Conservation (phyloP, 2,888 invertebrate species). For the Coronaproctus castanopsis region DNA sequence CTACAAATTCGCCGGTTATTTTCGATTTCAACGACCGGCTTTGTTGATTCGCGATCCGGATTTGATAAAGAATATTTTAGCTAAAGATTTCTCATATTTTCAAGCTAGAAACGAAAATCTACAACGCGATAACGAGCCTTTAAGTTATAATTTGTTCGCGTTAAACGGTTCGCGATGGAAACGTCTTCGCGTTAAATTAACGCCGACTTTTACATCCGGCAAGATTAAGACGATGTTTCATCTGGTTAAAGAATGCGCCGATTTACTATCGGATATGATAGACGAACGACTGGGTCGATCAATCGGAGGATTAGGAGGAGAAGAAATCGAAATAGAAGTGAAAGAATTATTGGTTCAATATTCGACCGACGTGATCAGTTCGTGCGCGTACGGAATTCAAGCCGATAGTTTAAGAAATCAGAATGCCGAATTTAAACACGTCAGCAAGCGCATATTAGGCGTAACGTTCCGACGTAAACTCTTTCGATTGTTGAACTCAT, state of each 20-base stretch:
- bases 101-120: constrained; percentile 27
- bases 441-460: constrained; percentile 20
- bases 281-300: neutral
- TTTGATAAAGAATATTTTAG: constrained; percentile 29
- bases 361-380: constrained; percentile 32
- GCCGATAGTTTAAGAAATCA: constrained; percentile 27
- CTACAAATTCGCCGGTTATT: constrained; percentile 27
- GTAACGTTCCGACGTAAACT: constrained; percentile 4
- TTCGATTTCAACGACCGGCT: constrained; percentile 30
- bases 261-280: constrained; percentile 21
- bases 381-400: constrained; percentile 31
- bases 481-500: constrained; percentile 4
- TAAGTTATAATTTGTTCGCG: constrained; percentile 27
- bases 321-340: too few species aligned
- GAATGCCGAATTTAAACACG: constrained; percentile 26
- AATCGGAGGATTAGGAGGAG: too few species aligned
- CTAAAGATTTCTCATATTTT: constrained; percentile 31
- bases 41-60: constrained; percentile 30
- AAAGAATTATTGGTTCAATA: too few species aligned
- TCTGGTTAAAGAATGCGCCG: constrained; percentile 27
- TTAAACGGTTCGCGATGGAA: constrained; percentile 33
- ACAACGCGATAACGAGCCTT: constrained; percentile 23
- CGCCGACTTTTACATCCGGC: constrained; percentile 33
- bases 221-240: constrained; percentile 34
- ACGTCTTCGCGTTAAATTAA: constrained; percentile 30